Base-by-base conservation (phyloP, 1,140 invertebrate species). In the Rhagoletis zephyria region DNA sequence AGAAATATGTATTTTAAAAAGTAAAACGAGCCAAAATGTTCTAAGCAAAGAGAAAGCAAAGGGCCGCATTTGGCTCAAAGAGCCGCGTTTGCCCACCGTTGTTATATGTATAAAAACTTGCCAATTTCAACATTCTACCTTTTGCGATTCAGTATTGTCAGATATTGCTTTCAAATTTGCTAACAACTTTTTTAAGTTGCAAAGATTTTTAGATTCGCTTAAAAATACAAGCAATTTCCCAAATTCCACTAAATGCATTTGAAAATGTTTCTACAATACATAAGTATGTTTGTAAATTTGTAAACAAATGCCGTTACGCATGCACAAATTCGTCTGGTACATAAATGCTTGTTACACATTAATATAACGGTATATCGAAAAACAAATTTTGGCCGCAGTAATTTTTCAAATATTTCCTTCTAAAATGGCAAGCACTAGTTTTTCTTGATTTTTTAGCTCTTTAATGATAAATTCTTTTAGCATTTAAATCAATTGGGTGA, bases 401-500 rank as follows among this genome's bases (percentile, higher is more conserved):
- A 56, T 74, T 65, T 67, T 48, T 42, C 16, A 56, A 56, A 56
- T 56, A 5, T 56, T 7, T 56, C 10, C 10, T 56, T 30, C 30
- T 30, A 30, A 30, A 30, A 30, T 30, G 30, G 30, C 30, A 30
- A 30, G 51, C 51, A 56, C 10, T 56, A 5, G 51, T 56, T 56
- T 56, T 56, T 42, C 67, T 81, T 30, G 3, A 81, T 81, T 77
- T 56, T 63, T 63, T 85, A 4, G 10, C 61, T 59, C 16, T 51
- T 51, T 16, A 45, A 45, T 14, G 4, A 74, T 45, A 74, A 74
- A 74, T 74, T 14, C 42, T 74, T 81, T 59, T 19, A 7, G 74
- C 51, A 12, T 40, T 87, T 61, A 91, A 89, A 91, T 92, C 88
- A 92, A 89, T 90, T 90, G 91, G 85, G 90, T 91, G 87, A 92